Conservation (phyloP, 2,113 vertebrate genomes). For the Opisthocomus hoazin region DNA sequence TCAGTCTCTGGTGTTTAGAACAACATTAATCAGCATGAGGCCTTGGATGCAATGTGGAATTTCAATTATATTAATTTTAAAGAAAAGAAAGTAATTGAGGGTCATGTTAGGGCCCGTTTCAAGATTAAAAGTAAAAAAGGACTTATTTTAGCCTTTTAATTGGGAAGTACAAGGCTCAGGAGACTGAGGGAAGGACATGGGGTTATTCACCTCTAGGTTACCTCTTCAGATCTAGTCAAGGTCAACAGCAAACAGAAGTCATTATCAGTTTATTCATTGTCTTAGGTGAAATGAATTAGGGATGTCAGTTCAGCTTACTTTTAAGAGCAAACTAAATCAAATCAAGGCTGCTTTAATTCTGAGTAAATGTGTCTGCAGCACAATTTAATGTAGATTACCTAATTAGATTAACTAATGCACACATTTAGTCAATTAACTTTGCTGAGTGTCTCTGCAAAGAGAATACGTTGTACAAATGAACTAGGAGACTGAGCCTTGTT, state of each 20-base stretch:
- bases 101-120: slow-evolving; percentile 44
- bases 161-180: neutral
- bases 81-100: neutral
- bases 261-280: neutral
- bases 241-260: neutral
- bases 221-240: slow-evolving; percentile 2
- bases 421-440: slow-evolving; percentile 1
- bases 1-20: slow-evolving; percentile 7
- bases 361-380: neutral
- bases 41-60: slow-evolving; percentile 39
- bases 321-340: slow-evolving; percentile 13
- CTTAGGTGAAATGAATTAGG: neutral
- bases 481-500: neutral
- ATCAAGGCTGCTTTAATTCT: neutral
- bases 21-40: slow-evolving; percentile 1
- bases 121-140: neutral
- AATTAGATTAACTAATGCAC: too few species aligned
- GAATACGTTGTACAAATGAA: neutral
- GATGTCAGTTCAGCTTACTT: neutral
- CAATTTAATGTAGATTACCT: slow-evolving; percentile 1
- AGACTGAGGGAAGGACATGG: neutral
- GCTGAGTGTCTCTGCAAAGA: neutral
- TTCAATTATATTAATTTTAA: neutral
- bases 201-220: neutral
- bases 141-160: slow-evolving; percentile 23